A percentile compares a stretch with the other conserved stretches of the same genome.
Evolutionary conservation across 2,888 invertebrate genomes (phyloP).

Genomic region (Andrena dorsata): DNA sequence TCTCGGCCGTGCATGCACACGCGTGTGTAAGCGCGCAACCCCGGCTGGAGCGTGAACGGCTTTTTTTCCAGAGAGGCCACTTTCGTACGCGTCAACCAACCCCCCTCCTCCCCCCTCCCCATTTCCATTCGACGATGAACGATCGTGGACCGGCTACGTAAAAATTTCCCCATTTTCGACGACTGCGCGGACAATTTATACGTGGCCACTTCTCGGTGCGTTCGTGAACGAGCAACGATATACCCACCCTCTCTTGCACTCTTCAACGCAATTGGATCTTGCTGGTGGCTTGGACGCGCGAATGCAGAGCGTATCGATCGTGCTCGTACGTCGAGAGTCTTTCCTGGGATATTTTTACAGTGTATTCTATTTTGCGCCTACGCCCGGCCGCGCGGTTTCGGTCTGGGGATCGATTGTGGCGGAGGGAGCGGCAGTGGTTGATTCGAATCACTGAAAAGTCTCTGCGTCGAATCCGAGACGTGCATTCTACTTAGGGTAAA

Average conservation of each 20-base stretch:
- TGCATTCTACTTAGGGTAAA: too few relatives aligned
- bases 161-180: constrained; percentile 65
- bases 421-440: too few relatives aligned
- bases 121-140: constrained; percentile 36
- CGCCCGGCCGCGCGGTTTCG: neutral
- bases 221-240: constrained; percentile 28
- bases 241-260: constrained; percentile 23
- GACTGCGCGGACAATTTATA: constrained; percentile 62
- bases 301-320: constrained; percentile 32
- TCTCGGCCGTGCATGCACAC: constrained; percentile 76
- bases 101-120: constrained; percentile 4
- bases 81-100: constrained; percentile 55
- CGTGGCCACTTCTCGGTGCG: constrained; percentile 23
- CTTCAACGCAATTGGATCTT: constrained; percentile 26
- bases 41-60: constrained; percentile 51
- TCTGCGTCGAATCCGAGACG: neutral
- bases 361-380: neutral
- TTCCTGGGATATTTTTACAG: neutral
- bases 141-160: constrained; percentile 54
- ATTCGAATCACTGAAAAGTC: constrained; percentile 4
- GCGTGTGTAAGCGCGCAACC: constrained; percentile 28
- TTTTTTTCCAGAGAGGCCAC: constrained; percentile 52
- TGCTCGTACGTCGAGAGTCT: neutral
- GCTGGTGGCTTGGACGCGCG: neutral
- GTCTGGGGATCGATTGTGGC: neutral